These are phyloP conservation scores for Leptinotarsa undecemlineata DNA, from an alignment of 1,140 invertebrate species.

Conservation along the genomic window DNA sequence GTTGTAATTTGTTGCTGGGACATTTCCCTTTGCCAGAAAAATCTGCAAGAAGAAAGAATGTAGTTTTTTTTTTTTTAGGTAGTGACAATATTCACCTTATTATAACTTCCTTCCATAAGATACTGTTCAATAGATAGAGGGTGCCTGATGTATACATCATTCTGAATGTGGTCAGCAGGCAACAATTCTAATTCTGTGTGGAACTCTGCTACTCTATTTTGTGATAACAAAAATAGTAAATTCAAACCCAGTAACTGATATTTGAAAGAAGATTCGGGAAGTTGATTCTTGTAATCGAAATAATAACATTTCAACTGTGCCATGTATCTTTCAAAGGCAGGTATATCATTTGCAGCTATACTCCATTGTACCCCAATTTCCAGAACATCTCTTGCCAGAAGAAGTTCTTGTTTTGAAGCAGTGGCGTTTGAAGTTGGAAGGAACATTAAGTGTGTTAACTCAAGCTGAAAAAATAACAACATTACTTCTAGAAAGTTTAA, in stretches of 20 bases:
- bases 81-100: conserved; percentile 70
- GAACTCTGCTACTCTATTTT: conserved; percentile 97
- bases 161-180: conserved; percentile 89
- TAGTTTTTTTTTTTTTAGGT: not conserved
- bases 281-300: conserved; percentile 88
- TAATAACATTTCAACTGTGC: conserved; percentile 97
- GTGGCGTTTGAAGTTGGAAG: conserved; percentile 80
- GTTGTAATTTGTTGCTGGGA: conserved; percentile 94
- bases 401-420: conserved; percentile 82
- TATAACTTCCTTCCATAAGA: conserved; percentile 99
- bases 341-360: conserved; percentile 88
- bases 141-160: conserved; percentile 93
- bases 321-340: conserved; percentile 86
- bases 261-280: conserved; percentile 92
- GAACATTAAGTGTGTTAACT: conserved; percentile 82
- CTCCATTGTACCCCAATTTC: conserved; percentile 97
- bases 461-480: conserved; percentile 65
- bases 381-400: conserved; percentile 87
- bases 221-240: conserved; percentile 91
- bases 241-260: conserved; percentile 95
- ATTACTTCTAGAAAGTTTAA: not conserved
- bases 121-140: conserved; percentile 96
- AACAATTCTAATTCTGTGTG: conserved; percentile 96
- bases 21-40: conserved; percentile 85
- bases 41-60: conserved; percentile 60